These are phyloP conservation scores for Drosophila murphyi DNA, from an alignment of 1,140 invertebrate species.

Conservation along the genomic window DNA sequence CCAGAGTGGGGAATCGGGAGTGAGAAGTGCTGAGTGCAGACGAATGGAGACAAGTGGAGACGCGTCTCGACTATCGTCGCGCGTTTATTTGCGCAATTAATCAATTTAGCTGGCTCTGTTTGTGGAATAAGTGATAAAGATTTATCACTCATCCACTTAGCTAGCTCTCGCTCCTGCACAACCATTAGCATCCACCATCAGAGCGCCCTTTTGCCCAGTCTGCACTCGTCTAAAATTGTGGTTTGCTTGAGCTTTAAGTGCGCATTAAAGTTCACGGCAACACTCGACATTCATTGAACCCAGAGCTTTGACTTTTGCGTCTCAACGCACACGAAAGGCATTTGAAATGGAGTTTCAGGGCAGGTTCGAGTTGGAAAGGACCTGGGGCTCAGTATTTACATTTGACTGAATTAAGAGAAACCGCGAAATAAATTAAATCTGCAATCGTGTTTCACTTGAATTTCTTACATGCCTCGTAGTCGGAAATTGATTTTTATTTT, in stretches of 20 bases:
- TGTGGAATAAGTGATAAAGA: constrained; percentile 76
- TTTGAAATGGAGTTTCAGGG: constrained; percentile 30
- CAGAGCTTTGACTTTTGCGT: constrained; percentile 75
- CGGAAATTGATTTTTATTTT: not conserved
- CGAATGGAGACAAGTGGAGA: constrained; percentile 26
- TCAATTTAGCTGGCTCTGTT: constrained; percentile 68
- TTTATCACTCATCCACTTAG: constrained; percentile 64
- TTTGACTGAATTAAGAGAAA: constrained; percentile 35
- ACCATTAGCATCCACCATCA: not conserved
- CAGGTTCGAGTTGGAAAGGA: not conserved
- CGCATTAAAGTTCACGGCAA: constrained; percentile 50
- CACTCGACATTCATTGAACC: constrained; percentile 73
- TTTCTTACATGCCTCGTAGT: not conserved
- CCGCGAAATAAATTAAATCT: constrained; percentile 24
- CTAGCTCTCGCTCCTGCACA: constrained; percentile 4
- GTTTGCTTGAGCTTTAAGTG: constrained; percentile 27
- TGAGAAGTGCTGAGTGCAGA: constrained; percentile 3
- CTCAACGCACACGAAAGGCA: constrained; percentile 73
- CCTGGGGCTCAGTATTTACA: constrained; percentile 27
- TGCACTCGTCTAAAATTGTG: constrained; percentile 9
- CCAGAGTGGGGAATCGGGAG: not conserved
- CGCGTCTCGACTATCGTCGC: constrained; percentile 27
- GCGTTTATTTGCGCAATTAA: constrained; percentile 80
- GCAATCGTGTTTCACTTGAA: constrained; percentile 9
- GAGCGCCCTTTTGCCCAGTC: not conserved